A percentile compares a stretch with the other conserved stretches of the same genome.
Evolutionary conservation across 2,797 vertebrate species (phyloP).

Genomic region (Spea hammondii): DNA sequence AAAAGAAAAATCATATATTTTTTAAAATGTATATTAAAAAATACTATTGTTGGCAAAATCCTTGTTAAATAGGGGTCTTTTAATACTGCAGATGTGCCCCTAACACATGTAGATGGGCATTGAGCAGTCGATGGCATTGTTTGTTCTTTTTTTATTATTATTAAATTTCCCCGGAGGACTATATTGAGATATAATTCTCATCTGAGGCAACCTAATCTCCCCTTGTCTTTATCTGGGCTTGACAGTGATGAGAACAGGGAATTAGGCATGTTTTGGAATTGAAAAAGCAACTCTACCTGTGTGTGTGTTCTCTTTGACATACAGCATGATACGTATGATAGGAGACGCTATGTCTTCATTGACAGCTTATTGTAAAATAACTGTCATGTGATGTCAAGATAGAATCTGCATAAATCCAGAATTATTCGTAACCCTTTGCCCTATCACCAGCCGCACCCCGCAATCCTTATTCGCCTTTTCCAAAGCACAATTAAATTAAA

Average conservation of each 20-base stretch:
- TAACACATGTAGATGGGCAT: not conserved
- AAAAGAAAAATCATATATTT: not conserved
- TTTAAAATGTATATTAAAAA: not conserved
- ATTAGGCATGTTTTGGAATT: conserved; percentile 46
- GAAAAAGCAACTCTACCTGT: conserved; percentile 35
- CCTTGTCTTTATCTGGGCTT: conserved; percentile 37
- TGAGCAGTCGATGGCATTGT: conserved; percentile 7
- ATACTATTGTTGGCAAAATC: not conserved
- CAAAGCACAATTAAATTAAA: too few relatives aligned
- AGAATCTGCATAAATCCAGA: not conserved
- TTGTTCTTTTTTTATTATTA: conserved; percentile 1
- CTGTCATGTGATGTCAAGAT: conserved; percentile 46
- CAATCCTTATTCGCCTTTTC: too few relatives aligned
- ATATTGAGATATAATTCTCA: conserved; percentile 39
- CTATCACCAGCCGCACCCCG: too few relatives aligned
- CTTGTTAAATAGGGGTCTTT: not conserved
- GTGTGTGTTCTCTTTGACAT: conserved; percentile 56
- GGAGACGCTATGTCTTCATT: conserved; percentile 55
- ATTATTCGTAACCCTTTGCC: not conserved
- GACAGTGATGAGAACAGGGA: conserved; percentile 49
- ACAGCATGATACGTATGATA: conserved; percentile 43
- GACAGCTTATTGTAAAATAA: conserved; percentile 50
- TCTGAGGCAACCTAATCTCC: conserved; percentile 48
- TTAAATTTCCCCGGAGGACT: conserved; percentile 31
- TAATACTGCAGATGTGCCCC: not conserved